A percentile compares a stretch with the other conserved stretches of the same genome.
Evolutionary conservation across 2,888 invertebrate genomes (phyloP).

Genomic region (Xestia rhomboidea): DNA sequence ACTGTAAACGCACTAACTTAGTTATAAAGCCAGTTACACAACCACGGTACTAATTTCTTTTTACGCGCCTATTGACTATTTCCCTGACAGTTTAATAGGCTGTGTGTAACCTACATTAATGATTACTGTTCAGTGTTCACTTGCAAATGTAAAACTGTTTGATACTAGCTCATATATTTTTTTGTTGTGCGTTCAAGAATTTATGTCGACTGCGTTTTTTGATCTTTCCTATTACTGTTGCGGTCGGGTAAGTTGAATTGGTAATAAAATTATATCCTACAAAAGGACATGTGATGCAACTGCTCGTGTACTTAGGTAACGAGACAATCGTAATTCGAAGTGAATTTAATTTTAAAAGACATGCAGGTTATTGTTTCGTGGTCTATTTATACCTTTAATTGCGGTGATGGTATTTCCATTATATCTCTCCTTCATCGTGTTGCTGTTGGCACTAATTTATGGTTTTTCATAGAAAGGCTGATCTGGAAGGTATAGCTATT

Average conservation of each 20-base stretch:
- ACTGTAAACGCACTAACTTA: constrained; percentile 62
- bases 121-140: constrained; percentile 52
- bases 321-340: constrained; percentile 28
- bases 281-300: constrained; percentile 44
- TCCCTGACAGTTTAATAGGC: constrained; percentile 73
- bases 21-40: constrained; percentile 67
- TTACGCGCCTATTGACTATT: constrained; percentile 67
- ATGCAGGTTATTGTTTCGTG: constrained; percentile 22
- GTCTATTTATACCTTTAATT: constrained; percentile 31
- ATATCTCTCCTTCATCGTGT: constrained; percentile 18
- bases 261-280: constrained; percentile 42
- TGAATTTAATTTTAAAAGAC: constrained; percentile 31
- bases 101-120: constrained; percentile 65
- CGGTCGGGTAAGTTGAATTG: constrained; percentile 46
- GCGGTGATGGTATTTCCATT: constrained; percentile 10
- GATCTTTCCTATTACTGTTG: constrained; percentile 51
- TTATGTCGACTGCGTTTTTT: constrained; percentile 64
- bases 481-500: not conserved
- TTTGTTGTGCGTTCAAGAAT: constrained; percentile 59
- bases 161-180: constrained; percentile 44
- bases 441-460: constrained; percentile 30
- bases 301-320: constrained; percentile 26
- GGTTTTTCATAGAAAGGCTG: constrained; percentile 14
- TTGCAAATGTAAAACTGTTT: constrained; percentile 65
- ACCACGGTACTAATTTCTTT: constrained; percentile 68